These are phyloP conservation scores for Acrossocheilus wenchowensis DNA, from an alignment of 2,797 vertebrate genomes.

Conservation along the genomic window DNA sequence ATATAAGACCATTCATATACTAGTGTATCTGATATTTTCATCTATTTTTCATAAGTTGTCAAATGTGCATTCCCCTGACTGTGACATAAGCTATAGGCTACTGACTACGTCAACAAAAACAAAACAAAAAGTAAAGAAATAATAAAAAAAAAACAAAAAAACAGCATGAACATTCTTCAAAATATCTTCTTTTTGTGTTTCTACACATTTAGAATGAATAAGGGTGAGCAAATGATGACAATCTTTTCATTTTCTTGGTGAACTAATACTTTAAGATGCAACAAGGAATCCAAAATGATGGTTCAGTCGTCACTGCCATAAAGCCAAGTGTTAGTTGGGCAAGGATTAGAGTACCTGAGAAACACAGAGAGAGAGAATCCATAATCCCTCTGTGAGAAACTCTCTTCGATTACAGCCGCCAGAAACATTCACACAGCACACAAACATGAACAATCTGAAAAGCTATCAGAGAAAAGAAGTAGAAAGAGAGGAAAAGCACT, in stretches of 20 bases:
- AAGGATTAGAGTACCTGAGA: constrained; percentile 43
- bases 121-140: neutral
- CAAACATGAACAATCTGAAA: constrained; percentile 52
- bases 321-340: constrained; percentile 41
- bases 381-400: constrained; percentile 51
- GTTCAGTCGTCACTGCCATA: constrained; percentile 37
- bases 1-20: too few species aligned
- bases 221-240: neutral
- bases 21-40: neutral
- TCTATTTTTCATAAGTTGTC: neutral
- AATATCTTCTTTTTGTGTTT: neutral
- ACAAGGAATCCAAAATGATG: constrained; percentile 2
- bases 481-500: constrained; percentile 38
- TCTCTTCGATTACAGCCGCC: constrained; percentile 54
- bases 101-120: neutral
- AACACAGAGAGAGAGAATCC: constrained; percentile 36
- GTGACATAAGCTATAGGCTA: neutral
- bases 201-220: neutral
- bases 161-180: neutral
- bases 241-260: neutral
- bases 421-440: constrained; percentile 53
- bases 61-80: neutral
- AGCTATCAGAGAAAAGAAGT: constrained; percentile 52
- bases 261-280: constrained; percentile 32
- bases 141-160: neutral